Conservation (phyloP, 2,113 vertebrate genomes). For the Hemicordylus capensis region DNA sequence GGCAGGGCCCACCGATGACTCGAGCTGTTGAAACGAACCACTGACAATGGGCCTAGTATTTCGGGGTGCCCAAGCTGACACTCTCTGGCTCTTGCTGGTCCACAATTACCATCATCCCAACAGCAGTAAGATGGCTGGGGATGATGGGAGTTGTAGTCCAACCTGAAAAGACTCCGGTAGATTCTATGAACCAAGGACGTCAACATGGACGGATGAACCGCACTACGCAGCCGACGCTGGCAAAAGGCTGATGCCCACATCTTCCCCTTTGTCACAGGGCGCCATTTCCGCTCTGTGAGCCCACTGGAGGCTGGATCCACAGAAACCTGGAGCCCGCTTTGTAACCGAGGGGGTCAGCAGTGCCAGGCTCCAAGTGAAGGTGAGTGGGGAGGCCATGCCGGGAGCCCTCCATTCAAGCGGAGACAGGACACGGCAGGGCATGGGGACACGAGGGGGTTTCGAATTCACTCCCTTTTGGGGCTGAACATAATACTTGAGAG, state of each 20-base stretch:
- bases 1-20: background rate
- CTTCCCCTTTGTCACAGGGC: background rate
- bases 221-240: background rate
- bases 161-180: no score
- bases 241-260: background rate
- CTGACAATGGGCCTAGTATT: background rate
- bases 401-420: no score
- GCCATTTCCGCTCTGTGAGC: background rate
- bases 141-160: no score
- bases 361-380: background rate
- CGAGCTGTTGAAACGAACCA: background rate
- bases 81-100: no score
- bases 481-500: slow-evolving; percentile 52
- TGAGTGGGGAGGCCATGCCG: no score
- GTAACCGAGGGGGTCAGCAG: background rate
- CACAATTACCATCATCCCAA: no score
- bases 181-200: background rate
- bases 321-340: background rate
- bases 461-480: slow-evolving; percentile 58
- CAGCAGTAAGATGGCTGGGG: no score
- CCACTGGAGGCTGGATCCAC: background rate
- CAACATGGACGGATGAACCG: no score
- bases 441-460: slow-evolving; percentile 33
- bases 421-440: no score
- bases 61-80: no score